Percentiles rank a stretch among this genome's conserved stretches.
Conservation (phyloP, 1,140 invertebrate species). For the Cherax destructor region DNA sequence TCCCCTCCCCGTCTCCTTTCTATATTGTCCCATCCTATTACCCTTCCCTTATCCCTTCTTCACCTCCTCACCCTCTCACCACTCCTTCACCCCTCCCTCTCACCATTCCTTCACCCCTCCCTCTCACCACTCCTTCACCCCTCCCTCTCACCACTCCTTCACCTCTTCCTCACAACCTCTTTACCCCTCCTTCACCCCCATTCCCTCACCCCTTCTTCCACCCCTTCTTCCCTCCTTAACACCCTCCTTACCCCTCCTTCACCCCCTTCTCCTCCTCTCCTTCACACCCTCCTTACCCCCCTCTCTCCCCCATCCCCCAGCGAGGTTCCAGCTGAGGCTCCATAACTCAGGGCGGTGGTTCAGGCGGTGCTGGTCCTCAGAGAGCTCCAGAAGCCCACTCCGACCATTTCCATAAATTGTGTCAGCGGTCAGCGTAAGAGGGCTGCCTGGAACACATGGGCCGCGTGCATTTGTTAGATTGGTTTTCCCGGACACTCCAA, state of each 20-base stretch:
- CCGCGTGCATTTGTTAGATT: constrained; percentile 70
- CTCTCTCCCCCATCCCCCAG: not conserved
- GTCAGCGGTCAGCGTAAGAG: constrained; percentile 69
- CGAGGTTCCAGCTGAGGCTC: not conserved
- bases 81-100: not conserved
- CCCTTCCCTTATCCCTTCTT: no score
- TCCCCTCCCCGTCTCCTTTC: no score
- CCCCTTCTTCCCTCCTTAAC: not conserved
- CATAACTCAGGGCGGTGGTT: constrained; percentile 61
- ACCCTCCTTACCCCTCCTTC: not conserved
- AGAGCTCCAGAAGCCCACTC: constrained; percentile 60
- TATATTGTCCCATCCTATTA: no score
- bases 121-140: not conserved
- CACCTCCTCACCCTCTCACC: not conserved
- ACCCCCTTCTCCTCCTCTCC: not conserved
- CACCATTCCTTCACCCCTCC: not conserved
- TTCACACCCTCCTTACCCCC: not conserved
- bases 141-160: not conserved
- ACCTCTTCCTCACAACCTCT: not conserved
- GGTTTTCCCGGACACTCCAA: constrained; percentile 64
- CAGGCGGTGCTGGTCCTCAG: constrained; percentile 32
- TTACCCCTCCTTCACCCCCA: no score
- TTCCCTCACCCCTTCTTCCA: no score
- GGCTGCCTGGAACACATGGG: constrained; percentile 49
- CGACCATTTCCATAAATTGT: constrained; percentile 71